Conservation (phyloP, 2,797 vertebrate species). For the Sebastolobus altivelis region DNA sequence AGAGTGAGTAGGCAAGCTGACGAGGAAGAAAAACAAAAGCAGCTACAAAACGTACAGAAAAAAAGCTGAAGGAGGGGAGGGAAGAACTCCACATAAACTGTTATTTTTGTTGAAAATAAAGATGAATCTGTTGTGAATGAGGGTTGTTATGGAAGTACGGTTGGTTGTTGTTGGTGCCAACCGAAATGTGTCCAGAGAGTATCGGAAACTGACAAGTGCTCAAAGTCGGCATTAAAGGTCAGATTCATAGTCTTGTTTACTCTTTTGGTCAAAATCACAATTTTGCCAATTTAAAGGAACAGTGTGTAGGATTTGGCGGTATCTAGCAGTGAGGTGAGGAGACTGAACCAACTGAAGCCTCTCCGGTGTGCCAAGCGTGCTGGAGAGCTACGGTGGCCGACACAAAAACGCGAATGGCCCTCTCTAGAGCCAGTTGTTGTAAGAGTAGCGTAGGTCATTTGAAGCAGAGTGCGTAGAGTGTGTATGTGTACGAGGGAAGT, state of each 20-base stretch:
- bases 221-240: background rate
- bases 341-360: no score
- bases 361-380: no score
- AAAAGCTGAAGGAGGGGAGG: background rate
- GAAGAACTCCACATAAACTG: constrained; percentile 2
- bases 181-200: background rate
- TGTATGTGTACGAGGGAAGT: no score
- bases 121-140: background rate
- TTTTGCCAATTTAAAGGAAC: background rate
- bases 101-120: constrained; percentile 11
- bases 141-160: background rate
- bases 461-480: no score
- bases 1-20: constrained; percentile 23
- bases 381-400: no score
- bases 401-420: no score
- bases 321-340: no score
- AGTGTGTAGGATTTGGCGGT: no score
- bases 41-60: constrained; percentile 4
- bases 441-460: no score
- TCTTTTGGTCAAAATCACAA: background rate
- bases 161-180: background rate
- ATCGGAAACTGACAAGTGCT: background rate
- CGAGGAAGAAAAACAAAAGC: constrained; percentile 19
- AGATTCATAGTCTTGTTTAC: background rate
- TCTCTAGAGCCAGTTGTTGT: no score